Evolutionary conservation across 2,888 invertebrate genomes (phyloP).

Genomic region (Mallateleia sp.): DNA sequence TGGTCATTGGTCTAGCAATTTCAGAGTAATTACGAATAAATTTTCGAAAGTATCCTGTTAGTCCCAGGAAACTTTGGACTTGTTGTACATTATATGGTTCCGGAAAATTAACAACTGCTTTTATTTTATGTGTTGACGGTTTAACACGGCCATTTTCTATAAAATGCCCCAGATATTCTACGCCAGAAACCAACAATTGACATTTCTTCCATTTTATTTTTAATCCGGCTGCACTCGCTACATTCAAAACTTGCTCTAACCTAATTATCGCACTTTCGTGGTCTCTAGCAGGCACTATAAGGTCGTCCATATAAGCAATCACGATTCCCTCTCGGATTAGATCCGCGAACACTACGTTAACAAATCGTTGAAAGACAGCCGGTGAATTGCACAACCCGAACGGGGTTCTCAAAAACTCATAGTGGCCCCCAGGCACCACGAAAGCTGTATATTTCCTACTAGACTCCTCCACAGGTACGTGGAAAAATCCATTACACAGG

Average conservation of each 20-base stretch:
- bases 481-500: slow-evolving; percentile 31
- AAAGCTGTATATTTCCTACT: slow-evolving; percentile 21
- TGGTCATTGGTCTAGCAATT: slow-evolving; percentile 31
- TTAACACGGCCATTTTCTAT: background rate
- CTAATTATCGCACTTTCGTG: background rate
- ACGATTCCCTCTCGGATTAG: slow-evolving; percentile 1
- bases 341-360: background rate
- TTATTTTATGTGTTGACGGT: slow-evolving; percentile 2
- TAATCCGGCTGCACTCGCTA: too few relatives aligned
- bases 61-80: slow-evolving; percentile 73
- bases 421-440: slow-evolving; percentile 18
- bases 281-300: slow-evolving; percentile 26
- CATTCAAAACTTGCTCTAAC: background rate
- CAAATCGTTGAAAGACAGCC: slow-evolving; percentile 27
- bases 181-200: background rate
- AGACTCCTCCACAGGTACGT: slow-evolving; percentile 36
- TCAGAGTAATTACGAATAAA: slow-evolving; percentile 45
- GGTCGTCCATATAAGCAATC: slow-evolving; percentile 37
- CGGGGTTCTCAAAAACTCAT: slow-evolving; percentile 12
- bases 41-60: slow-evolving; percentile 75
- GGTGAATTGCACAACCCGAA: slow-evolving; percentile 43
- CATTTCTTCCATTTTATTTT: slow-evolving; percentile 29
- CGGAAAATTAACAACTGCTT: slow-evolving; percentile 52
- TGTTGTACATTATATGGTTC: slow-evolving; percentile 54
- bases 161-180: slow-evolving; percentile 19